Evolutionary conservation across 2,113 vertebrate species (phyloP).

Genomic region (Poeciliopsis prolifica): DNA sequence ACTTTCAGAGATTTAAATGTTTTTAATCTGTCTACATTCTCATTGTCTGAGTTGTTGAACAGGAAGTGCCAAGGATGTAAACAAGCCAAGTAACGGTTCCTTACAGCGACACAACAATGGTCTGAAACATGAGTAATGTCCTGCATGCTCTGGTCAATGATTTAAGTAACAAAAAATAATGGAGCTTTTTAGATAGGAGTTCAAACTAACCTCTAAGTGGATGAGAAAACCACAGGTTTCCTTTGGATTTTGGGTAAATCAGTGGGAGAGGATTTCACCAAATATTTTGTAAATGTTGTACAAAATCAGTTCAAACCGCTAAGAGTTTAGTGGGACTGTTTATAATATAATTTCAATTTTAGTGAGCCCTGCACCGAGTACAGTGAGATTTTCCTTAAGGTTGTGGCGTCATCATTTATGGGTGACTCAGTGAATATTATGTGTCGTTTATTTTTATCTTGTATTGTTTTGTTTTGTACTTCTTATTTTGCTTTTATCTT

Average conservation of each 20-base stretch:
- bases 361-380: too few relatives aligned
- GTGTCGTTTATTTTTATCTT: too few relatives aligned
- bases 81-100: background rate
- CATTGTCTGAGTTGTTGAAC: background rate
- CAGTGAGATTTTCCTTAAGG: too few relatives aligned
- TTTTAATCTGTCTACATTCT: background rate
- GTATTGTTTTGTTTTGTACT: too few relatives aligned
- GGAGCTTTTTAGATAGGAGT: background rate
- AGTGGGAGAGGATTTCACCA: background rate
- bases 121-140: constrained; percentile 14
- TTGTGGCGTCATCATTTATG: too few relatives aligned
- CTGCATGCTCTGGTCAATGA: constrained; percentile 12
- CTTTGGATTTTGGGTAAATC: background rate
- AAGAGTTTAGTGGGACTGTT: too few relatives aligned
- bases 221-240: background rate
- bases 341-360: too few relatives aligned
- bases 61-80: constrained; percentile 41
- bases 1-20: background rate
- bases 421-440: too few relatives aligned
- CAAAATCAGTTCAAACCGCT: background rate
- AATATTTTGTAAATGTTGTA: background rate
- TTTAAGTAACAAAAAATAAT: constrained; percentile 1
- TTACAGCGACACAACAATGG: constrained; percentile 30
- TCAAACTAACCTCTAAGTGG: background rate
- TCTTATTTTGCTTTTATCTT: too few relatives aligned